phyloP scores from a whole-genome alignment of 1,140 invertebrate genomes.

The Hypothenemus hampei region DNA sequence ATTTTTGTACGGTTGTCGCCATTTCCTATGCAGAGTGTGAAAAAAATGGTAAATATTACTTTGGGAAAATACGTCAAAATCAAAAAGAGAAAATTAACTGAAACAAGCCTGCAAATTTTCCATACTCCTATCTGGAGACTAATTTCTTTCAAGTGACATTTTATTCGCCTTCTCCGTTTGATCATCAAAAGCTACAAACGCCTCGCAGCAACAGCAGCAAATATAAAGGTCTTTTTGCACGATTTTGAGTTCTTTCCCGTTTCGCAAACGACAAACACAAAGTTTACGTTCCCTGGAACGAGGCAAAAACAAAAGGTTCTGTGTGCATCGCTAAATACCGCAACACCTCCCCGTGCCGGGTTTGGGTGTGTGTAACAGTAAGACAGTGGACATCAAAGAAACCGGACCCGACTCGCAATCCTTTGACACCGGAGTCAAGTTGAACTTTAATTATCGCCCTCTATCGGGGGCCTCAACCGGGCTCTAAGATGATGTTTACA shows the following conservation, averaged over 20 bases:
- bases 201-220: too few relatives aligned
- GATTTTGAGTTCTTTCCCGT: constrained; percentile 28
- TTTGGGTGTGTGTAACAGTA: constrained; percentile 39
- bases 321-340: constrained; percentile 44
- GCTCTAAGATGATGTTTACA: constrained; percentile 42
- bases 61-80: too few relatives aligned
- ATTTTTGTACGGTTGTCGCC: too few relatives aligned
- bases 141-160: constrained; percentile 38
- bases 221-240: constrained; percentile 13
- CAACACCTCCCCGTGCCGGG: constrained; percentile 40
- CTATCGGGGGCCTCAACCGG: constrained; percentile 36
- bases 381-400: constrained; percentile 45
- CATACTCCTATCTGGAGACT: constrained; percentile 11
- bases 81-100: too few relatives aligned
- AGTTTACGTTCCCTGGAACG: constrained; percentile 9
- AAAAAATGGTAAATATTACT: too few relatives aligned
- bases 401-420: constrained; percentile 40
- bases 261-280: constrained; percentile 30
- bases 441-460: constrained; percentile 45
- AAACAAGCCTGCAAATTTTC: not conserved
- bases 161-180: constrained; percentile 23
- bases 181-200: not conserved
- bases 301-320: constrained; percentile 34
- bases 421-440: constrained; percentile 43
- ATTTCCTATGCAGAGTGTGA: too few relatives aligned